Percentiles rank a stretch among this genome's conserved stretches.
These are phyloP conservation scores for Pteromalus puparum DNA, from an alignment of 1,140 invertebrate genomes.

Conservation along the genomic window DNA sequence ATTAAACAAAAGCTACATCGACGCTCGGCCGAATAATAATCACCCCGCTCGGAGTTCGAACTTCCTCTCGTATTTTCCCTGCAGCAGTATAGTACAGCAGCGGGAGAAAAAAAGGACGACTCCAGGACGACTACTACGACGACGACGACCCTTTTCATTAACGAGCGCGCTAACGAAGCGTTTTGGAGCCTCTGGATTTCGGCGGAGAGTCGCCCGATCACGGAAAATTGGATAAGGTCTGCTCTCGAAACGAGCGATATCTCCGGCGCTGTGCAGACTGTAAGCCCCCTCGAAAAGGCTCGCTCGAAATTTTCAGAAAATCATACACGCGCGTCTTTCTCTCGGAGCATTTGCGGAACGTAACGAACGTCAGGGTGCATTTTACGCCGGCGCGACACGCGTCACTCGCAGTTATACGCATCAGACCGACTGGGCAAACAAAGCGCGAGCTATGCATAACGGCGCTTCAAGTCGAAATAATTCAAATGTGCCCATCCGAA, in stretches of 20 bases:
- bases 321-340: no score
- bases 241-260: no score
- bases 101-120: neutral
- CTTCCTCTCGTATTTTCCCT: slow-evolving; percentile 21
- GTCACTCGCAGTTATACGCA: no score
- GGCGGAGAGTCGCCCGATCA: neutral
- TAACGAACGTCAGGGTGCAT: no score
- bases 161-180: slow-evolving; percentile 45
- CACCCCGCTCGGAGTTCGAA: slow-evolving; percentile 1
- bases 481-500: neutral
- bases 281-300: no score
- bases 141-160: slow-evolving; percentile 44
- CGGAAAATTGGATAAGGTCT: neutral
- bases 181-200: slow-evolving; percentile 24
- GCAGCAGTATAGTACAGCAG: neutral
- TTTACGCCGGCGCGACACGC: no score
- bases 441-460: neutral
- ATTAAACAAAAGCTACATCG: slow-evolving; percentile 34
- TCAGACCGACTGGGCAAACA: no score
- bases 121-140: neutral
- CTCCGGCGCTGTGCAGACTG: no score
- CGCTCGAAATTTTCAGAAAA: no score
- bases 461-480: neutral
- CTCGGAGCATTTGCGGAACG: no score
- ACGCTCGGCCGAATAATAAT: slow-evolving; percentile 12